Conservation (phyloP, 2,113 vertebrate genomes). For the Mormoops blainvillei region DNA sequence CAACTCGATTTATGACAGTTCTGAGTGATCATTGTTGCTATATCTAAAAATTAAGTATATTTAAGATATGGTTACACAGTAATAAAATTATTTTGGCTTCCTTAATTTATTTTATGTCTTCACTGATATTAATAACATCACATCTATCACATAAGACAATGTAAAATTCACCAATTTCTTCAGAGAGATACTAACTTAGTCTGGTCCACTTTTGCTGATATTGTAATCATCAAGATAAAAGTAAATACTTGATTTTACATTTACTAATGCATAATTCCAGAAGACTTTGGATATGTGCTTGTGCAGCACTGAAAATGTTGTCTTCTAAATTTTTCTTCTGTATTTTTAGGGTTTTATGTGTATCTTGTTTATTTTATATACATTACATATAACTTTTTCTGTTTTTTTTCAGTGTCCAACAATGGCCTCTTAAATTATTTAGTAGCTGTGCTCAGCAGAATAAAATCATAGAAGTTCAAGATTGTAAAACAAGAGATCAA, state of each 20-base stretch:
- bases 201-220: not conserved
- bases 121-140: not conserved
- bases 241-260: not conserved
- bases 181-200: not conserved
- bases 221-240: conserved; percentile 26
- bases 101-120: not conserved
- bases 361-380: not conserved
- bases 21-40: no score
- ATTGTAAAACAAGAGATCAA: not conserved
- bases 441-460: not conserved
- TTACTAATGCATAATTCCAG: not conserved
- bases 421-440: conserved; percentile 19
- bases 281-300: not conserved
- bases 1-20: no score
- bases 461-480: not conserved
- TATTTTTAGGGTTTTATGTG: not conserved
- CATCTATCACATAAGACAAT: not conserved
- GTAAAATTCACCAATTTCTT: conserved; percentile 11
- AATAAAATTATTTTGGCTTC: conserved; percentile 24
- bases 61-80: conserved; percentile 2
- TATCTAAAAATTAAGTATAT: not conserved
- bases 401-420: not conserved
- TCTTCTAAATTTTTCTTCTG: not conserved
- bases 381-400: not conserved
- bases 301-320: not conserved